phyloP scores from a whole-genome alignment of 2,797 vertebrate genomes.

The Tauraco hartlaubi region DNA sequence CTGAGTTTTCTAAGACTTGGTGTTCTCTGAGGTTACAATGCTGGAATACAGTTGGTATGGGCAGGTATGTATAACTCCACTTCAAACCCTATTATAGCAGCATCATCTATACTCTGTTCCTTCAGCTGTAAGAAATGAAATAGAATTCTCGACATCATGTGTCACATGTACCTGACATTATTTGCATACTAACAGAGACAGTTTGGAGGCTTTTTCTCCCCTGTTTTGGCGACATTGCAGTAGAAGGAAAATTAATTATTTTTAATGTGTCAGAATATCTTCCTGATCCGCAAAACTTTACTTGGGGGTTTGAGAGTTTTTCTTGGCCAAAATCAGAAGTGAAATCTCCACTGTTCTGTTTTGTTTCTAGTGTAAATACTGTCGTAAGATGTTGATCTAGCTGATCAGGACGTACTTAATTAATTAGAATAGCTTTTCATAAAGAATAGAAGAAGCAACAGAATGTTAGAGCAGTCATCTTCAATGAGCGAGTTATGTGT shows the following conservation, averaged over 20 bases:
- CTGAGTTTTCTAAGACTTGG: constrained; percentile 68
- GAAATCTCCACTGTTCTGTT: not conserved
- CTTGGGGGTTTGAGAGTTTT: not conserved
- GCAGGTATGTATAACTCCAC: constrained; percentile 89
- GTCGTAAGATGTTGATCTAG: not conserved
- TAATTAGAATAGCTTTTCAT: not conserved
- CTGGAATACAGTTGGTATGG: constrained; percentile 98
- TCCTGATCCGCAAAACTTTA: not conserved
- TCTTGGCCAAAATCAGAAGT: not conserved
- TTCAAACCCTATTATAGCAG: constrained; percentile 45
- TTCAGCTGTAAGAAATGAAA: constrained; percentile 63
- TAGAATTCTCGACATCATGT: constrained; percentile 60
- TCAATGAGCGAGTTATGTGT: not conserved
- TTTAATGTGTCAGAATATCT: not conserved
- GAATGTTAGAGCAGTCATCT: not conserved
- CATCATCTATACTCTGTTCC: constrained; percentile 33
- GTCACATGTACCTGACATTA: constrained; percentile 51
- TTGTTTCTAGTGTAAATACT: not conserved
- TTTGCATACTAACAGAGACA: constrained; percentile 17
- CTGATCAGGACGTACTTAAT: not conserved
- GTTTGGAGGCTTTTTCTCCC: not conserved
- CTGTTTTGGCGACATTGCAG: not conserved
- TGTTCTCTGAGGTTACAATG: constrained; percentile 84
- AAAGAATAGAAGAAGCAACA: not conserved
- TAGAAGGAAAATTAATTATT: not conserved